Evolutionary conservation across 2,888 invertebrate genomes (phyloP), one percentile per base, ranked within the genome.

Genomic region (Sarcophaga rosellei): DNA sequence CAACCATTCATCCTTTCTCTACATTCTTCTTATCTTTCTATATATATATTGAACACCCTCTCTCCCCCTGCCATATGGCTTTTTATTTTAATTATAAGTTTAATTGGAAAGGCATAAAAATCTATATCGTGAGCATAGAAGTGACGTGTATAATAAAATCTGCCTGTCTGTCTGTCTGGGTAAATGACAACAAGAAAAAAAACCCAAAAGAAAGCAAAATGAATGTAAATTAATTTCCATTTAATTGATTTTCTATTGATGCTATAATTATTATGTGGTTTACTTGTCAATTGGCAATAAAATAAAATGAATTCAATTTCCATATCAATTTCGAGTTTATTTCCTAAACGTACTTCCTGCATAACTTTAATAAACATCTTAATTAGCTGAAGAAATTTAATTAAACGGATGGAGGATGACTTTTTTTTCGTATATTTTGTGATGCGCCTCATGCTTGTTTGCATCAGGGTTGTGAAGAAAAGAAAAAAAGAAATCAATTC

Each of bases 251-350:
- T 79, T 65, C 70, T 74, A 81, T 85, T 79, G 82, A 72, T 72
- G 66, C 75, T 75, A 70, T 75, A 85, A 85, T 79, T 85, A 79
- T 82, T 79, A 66, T 79, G 85, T 57, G 85, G 85, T 75, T 85
- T 75, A 59, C 53, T 82, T 79, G 61, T 79, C 74, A 82, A 82
- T 85, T 85, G 82, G 75, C 61, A 68, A 82, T 75, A 75, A 53
- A 61, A 72, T 47, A 1, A 15, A 12, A 15, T 53, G 53, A 53
- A 17, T 53, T 53, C 17, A 1, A 10, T 5, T 53, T 12, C 11
- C 25, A 35, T 69, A 70, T 76, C 69, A 76, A 57, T 70, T 70
- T 69, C 45, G 8, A 70, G 17, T 76, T 76, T 25, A 63, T 63
- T 70, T 63, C 63, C 23, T 53, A 53, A 53, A 53, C 17, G 53